These are phyloP conservation scores for Perca fluviatilis DNA, from an alignment of 2,113 vertebrate species.

Conservation along the genomic window DNA sequence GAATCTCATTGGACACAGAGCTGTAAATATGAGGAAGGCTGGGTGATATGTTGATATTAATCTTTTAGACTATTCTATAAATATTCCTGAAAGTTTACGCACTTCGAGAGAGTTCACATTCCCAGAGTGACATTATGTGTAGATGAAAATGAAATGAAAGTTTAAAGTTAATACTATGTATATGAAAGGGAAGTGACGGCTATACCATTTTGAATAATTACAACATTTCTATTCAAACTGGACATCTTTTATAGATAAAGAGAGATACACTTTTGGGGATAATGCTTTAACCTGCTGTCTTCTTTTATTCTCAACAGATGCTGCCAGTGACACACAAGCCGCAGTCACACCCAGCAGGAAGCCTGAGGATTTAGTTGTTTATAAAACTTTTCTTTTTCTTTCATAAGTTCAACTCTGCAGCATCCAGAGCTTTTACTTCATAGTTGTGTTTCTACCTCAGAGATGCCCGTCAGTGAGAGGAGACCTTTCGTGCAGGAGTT, in stretches of 20 bases:
- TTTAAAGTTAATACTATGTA: too few species aligned
- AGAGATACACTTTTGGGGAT: too few species aligned
- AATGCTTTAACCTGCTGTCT: not conserved
- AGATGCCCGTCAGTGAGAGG: slow-evolving; percentile 25
- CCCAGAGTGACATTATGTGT: too few species aligned
- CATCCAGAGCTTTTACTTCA: not conserved
- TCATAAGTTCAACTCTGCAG: not conserved
- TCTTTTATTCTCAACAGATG: slow-evolving; percentile 21
- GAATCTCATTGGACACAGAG: too few species aligned
- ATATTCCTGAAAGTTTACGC: too few species aligned
- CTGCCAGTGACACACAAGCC: not conserved
- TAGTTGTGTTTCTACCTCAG: not conserved
- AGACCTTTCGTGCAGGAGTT: not conserved
- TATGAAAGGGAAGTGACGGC: not conserved
- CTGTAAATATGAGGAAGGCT: too few species aligned
- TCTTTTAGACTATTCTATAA: too few species aligned
- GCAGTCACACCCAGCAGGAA: not conserved
- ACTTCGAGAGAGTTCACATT: too few species aligned
- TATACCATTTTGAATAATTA: not conserved
- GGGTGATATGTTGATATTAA: too few species aligned
- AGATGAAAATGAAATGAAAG: too few species aligned
- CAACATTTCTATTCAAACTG: not conserved
- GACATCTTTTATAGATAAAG: not conserved
- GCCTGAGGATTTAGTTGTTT: not conserved
- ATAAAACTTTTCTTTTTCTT: not conserved